Evolutionary conservation across 1,140 invertebrate genomes (phyloP).

Genomic region (Plutomurus gul): DNA sequence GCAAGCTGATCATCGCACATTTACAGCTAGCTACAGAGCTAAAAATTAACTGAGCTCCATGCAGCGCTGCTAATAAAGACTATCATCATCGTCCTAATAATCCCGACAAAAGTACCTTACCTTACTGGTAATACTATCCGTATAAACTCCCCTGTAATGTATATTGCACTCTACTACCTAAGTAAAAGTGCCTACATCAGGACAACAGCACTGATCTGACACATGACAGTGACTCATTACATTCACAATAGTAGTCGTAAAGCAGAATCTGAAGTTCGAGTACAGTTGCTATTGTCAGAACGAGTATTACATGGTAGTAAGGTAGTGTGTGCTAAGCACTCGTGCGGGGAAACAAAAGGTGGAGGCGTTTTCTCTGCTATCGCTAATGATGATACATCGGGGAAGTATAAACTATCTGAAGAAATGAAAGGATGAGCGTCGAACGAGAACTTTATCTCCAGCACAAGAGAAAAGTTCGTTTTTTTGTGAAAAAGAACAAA

Average conservation of each 20-base stretch:
- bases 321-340: neutral
- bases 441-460: neutral
- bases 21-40: neutral
- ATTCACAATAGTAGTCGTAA: neutral
- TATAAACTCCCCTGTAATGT: no score
- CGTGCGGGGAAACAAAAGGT: neutral
- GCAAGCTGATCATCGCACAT: neutral
- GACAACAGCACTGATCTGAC: no score
- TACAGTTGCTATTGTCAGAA: neutral
- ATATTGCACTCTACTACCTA: no score
- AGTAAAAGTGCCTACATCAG: no score
- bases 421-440: neutral
- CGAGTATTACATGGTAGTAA: neutral
- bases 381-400: neutral
- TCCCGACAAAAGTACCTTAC: neutral
- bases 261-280: neutral
- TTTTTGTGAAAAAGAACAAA: neutral
- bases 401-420: constrained; percentile 7
- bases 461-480: neutral
- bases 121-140: neutral
- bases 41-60: neutral
- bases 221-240: neutral
- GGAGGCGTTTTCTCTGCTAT: neutral
- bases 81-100: constrained; percentile 1
- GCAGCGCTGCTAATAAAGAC: no score